Conservation (phyloP, 2,113 vertebrate species). For the Mus pahari region DNA sequence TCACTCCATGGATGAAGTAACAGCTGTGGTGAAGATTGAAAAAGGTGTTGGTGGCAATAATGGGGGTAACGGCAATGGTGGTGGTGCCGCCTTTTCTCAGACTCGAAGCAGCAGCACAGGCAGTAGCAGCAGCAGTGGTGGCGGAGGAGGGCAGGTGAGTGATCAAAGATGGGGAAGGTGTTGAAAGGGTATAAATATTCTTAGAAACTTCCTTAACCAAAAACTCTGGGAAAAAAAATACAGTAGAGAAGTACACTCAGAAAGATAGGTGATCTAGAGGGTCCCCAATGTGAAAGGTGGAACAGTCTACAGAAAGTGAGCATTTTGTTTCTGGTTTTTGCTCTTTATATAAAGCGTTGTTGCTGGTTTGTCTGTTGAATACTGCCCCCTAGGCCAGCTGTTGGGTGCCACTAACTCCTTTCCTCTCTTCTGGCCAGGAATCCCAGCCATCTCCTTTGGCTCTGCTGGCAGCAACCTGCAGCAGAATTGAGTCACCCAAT, state of each 20-base stretch:
- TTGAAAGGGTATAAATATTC: background rate
- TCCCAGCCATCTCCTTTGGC: slow-evolving; percentile 97
- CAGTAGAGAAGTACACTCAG: slow-evolving; percentile 26
- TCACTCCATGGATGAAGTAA: slow-evolving; percentile 87
- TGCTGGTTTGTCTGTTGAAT: slow-evolving; percentile 34
- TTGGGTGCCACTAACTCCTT: slow-evolving; percentile 78
- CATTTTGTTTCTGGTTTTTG: slow-evolving; percentile 52
- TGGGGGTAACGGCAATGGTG: slow-evolving; percentile 81
- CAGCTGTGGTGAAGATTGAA: slow-evolving; percentile 85
- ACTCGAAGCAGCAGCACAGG: slow-evolving; percentile 82
- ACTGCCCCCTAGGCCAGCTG: slow-evolving; percentile 52
- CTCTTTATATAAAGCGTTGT: slow-evolving; percentile 54
- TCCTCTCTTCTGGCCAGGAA: slow-evolving; percentile 88
- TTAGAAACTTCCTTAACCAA: background rate
- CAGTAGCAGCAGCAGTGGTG: slow-evolving; percentile 77
- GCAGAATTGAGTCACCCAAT: slow-evolving; percentile 95
- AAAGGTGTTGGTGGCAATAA: slow-evolving; percentile 86
- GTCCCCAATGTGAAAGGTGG: slow-evolving; percentile 30
- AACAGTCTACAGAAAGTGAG: background rate
- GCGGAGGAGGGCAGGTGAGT: slow-evolving; percentile 86
- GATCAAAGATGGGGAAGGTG: background rate
- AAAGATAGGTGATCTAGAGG: slow-evolving; percentile 21
- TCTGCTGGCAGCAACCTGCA: slow-evolving; percentile 97
- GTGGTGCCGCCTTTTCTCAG: slow-evolving; percentile 79
- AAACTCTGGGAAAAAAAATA: slow-evolving; percentile 19